Evolutionary conservation across 2,888 invertebrate species (phyloP).

Genomic region (Polia nebulosa): DNA sequence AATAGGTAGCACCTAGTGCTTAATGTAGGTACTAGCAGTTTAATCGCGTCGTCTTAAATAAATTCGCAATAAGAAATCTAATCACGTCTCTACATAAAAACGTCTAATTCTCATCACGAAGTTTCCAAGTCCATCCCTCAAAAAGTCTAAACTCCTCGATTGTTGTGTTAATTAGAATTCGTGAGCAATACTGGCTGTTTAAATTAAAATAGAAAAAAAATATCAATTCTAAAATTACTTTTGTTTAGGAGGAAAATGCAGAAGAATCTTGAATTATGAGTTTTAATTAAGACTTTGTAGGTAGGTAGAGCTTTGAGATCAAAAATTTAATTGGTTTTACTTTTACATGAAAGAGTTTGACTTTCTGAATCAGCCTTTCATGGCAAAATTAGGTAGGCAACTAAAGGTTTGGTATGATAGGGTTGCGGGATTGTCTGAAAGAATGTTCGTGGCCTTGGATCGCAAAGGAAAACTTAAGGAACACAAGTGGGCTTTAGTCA

Average conservation of each 20-base stretch:
- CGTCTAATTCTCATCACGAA: constrained; percentile 65
- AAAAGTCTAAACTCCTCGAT: constrained; percentile 63
- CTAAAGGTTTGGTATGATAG: no score
- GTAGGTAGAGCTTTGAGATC: constrained; percentile 13
- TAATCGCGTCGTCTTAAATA: constrained; percentile 47
- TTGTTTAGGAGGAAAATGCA: constrained; percentile 51
- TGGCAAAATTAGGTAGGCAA: background rate
- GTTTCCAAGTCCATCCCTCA: constrained; percentile 61
- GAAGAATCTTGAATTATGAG: constrained; percentile 37
- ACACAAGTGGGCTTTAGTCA: no score
- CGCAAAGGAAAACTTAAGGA: no score
- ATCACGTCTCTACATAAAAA: constrained; percentile 63
- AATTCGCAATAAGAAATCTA: constrained; percentile 56
- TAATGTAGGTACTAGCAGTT: constrained; percentile 18
- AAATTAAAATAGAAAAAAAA: constrained; percentile 55
- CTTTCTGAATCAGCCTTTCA: background rate
- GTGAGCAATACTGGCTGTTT: constrained; percentile 57
- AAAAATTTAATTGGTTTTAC: background rate
- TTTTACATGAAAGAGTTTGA: background rate
- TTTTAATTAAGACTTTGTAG: constrained; percentile 44
- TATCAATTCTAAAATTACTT: constrained; percentile 55
- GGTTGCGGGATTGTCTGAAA: no score
- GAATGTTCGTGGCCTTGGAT: no score
- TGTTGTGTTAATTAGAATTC: constrained; percentile 69
- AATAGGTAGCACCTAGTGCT: background rate